Conservation (phyloP, 2,113 vertebrate genomes). For the Emberiza fucata region DNA sequence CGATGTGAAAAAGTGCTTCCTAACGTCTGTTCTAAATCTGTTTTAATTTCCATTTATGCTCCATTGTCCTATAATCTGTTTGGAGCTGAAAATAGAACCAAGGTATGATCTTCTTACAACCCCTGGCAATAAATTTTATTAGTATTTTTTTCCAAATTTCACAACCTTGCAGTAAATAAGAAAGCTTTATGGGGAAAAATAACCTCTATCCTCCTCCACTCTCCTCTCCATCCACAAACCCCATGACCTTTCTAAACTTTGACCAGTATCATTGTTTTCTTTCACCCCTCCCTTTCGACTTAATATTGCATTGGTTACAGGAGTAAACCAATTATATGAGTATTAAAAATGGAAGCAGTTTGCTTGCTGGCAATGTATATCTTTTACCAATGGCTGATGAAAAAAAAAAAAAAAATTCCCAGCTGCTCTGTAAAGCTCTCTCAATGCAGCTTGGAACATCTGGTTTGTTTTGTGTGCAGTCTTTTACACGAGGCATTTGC, state of each 20-base stretch:
- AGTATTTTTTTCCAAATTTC: conserved; percentile 55
- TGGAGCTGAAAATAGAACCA: conserved; percentile 65
- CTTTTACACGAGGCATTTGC: conserved; percentile 47
- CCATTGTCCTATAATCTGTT: conserved; percentile 66
- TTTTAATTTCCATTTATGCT: conserved; percentile 69
- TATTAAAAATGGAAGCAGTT: conserved; percentile 66
- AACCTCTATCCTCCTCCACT: conserved; percentile 29
- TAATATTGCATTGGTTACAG: conserved; percentile 55
- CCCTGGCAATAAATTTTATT: conserved; percentile 64
- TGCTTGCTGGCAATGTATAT: conserved; percentile 38
- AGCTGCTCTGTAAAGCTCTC: conserved; percentile 68
- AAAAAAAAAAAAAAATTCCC: conserved; percentile 57
- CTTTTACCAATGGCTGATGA: conserved; percentile 66
- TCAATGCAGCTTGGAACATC: conserved; percentile 73
- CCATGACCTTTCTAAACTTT: conserved; percentile 33
- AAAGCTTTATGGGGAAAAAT: conserved; percentile 54
- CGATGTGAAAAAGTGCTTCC: conserved; percentile 52
- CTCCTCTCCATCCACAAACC: conserved; percentile 39
- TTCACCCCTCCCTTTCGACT: conserved; percentile 7
- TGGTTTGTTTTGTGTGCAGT: conserved; percentile 73
- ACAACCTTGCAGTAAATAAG: conserved; percentile 66
- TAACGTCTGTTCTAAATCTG: conserved; percentile 64
- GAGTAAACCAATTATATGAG: conserved; percentile 70
- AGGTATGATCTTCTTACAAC: conserved; percentile 65
- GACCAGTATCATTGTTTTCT: conserved; percentile 6